Conservation (phyloP, 2,113 vertebrate genomes). For the Callocephalon fimbriatum region DNA sequence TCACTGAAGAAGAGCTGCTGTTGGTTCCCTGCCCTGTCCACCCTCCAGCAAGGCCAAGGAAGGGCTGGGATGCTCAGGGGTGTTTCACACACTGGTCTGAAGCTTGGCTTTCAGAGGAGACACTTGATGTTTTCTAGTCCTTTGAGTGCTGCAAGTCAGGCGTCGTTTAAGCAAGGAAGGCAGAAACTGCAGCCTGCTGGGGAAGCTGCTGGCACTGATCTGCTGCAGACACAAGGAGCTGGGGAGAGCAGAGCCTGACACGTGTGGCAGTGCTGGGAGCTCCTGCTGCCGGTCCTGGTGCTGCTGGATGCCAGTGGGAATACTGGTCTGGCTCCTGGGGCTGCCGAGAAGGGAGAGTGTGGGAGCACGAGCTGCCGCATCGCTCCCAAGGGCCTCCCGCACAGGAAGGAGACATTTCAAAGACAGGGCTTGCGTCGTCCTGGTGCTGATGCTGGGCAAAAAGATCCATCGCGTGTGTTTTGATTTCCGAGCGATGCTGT, state of each 20-base stretch:
- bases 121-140: neutral
- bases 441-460: neutral
- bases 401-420: slow-evolving; percentile 9
- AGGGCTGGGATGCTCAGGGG: rapidly evolving
- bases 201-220: neutral
- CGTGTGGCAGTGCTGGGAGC: neutral
- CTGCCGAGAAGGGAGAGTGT: rapidly evolving
- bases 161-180: too few species aligned
- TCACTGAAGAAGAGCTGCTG: neutral
- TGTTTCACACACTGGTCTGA: neutral
- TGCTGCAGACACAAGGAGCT: neutral
- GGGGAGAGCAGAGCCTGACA: neutral
- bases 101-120: neutral
- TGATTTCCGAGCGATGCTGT: neutral
- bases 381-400: neutral
- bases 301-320: rapidly evolving
- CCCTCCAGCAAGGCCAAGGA: neutral
- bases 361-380: rapidly evolving
- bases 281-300: neutral
- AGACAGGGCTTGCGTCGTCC: neutral
- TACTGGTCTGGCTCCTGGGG: neutral
- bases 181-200: neutral
- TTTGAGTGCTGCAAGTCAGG: neutral
- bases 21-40: rapidly evolving
- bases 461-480: neutral